Evolutionary conservation across 1,140 invertebrate species (phyloP), one percentile per base, ranked within the genome.

Genomic region (Batillaria attramentaria): DNA sequence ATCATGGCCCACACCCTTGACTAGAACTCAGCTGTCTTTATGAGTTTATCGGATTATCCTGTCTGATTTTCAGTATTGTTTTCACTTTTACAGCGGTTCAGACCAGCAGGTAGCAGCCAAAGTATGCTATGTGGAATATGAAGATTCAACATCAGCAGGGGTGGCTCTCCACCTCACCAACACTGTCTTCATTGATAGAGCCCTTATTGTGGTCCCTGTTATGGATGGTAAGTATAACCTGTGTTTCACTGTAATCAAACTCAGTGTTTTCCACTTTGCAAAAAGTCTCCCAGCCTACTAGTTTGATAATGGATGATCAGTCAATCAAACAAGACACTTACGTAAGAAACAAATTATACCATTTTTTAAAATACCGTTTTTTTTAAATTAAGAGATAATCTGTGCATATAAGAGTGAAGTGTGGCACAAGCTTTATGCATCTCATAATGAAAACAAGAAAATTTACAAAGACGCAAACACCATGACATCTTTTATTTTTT

Each of bases 81-180:
- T 33, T 70, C 0, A 28, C 6, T 33, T 37, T 79, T 85, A 75
- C 80, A 86, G 85, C 33, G 74, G 83, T 60, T 79, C 85, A 3
- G 83, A 86, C 35, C 66, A 84, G 28, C 82, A 83, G 39, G 86
- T 86, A 18, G 76, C 86, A 18, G 85, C 89, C 39, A 84, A 86
- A 84, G 97, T 99, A 86, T 99, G 97, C 90, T 99, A 98, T 91
- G 95, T 99, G 24, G 98, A 98, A 90, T 99, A 97, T 91, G 94
- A 96, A 80, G 97, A 99, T 85, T 93, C 94, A 13, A 92, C 93
- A 37, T 95, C 95, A 81, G 97, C 98, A 16, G 94, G 95, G 28
- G 95, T 99, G 16, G 97, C 98, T 4, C 96, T 99, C 84, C 98
- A 99, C 91, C 94, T 99, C 92, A 99, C 97, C 4, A 99, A 99